Evolutionary conservation across 2,113 vertebrate species (phyloP).

Genomic region (Dromaius novaehollandiae): DNA sequence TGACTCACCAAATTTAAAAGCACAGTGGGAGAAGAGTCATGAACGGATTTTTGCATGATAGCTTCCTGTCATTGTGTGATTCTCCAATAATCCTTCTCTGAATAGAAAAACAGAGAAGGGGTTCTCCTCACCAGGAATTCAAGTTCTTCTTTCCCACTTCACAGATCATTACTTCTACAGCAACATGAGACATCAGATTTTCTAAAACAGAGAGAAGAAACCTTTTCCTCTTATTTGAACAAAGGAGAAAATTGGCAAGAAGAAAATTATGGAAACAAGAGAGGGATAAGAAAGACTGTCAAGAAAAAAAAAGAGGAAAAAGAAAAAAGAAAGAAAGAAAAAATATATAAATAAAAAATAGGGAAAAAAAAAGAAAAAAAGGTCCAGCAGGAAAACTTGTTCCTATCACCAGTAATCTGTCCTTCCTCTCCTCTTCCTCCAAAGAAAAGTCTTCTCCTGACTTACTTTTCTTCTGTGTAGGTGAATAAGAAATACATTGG

Average conservation of each 20-base stretch:
- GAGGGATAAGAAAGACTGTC: not conserved
- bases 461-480: not conserved
- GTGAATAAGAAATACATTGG: not conserved
- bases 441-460: not conserved
- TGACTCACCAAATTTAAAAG: not conserved
- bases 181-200: not conserved
- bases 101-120: not conserved
- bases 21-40: not conserved
- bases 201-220: not conserved
- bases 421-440: too few relatives aligned
- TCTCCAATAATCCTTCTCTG: not conserved
- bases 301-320: not conserved
- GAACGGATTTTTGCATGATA: not conserved
- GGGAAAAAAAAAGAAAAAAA: too few relatives aligned
- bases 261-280: not conserved
- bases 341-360: too few relatives aligned
- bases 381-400: too few relatives aligned
- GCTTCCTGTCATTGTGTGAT: not conserved
- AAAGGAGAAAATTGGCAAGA: not conserved
- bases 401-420: too few relatives aligned
- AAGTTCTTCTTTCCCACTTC: not conserved
- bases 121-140: not conserved
- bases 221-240: not conserved
- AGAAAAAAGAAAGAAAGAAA: too few relatives aligned
- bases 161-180: not conserved